Evolutionary conservation across 2,113 vertebrate genomes (phyloP), one percentile per base, ranked within the genome.

Genomic region (Ammodytes dubius): DNA sequence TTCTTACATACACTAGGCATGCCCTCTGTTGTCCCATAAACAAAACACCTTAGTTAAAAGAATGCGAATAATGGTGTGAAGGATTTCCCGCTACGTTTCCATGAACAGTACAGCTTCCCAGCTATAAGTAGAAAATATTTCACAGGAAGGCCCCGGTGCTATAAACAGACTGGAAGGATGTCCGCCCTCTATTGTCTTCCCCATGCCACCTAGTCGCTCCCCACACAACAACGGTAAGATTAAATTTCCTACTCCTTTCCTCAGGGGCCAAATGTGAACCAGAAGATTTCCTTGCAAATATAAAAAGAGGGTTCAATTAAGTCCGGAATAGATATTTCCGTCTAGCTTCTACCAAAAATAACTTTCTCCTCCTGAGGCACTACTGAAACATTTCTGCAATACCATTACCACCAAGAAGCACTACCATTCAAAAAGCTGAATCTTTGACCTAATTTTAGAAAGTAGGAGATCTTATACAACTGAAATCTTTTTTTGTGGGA

Each of bases 141-240:
- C 71, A 70, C 83, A 86, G 91, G 90, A 90, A 92, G 79, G 19
- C 52, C 78, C 58, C 69, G 17, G 79, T 35, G 82, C 90, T 92
- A 92, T 88, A 92, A 93, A 77, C 66, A 90, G 83, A 77, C 68
- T 46, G 80, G 9, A 84, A 89, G 93, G 92, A 94, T 73, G 54
- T 94, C 92, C 79, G 83, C 70, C 66, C 70, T 84, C 82, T 73
- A 88, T 93, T 92, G 91, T 94, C 67, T 77, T 83, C 59, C 39
- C 70, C 75, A 70, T 66, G 70, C 75, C 78, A 89, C 77, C 66
- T 84, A 76, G 86, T 90, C 77, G 76, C 75, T 73, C 68, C 66
- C 9, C 73, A 68, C 81, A 85, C 70, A 83, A 19, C 66, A 68
- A 80, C 83, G 57, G 72, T 39, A 19, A 77, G 59, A 84, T 85